These are phyloP conservation scores for Conger conger DNA, from an alignment of 2,113 vertebrate species.

Conservation along the genomic window DNA sequence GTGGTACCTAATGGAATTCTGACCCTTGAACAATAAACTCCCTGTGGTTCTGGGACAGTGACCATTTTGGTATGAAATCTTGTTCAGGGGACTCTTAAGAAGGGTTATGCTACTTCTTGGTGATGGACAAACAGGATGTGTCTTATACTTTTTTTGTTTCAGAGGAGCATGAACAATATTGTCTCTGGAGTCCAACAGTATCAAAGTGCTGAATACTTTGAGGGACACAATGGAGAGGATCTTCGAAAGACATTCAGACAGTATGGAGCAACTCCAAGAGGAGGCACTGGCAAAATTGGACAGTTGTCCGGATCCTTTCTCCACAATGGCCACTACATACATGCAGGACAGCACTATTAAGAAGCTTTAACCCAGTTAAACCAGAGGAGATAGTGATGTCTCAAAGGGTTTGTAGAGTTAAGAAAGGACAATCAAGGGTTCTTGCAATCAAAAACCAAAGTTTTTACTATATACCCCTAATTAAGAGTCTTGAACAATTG, in stretches of 20 bases:
- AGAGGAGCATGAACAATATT: constrained; percentile 24
- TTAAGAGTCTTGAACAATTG: constrained; percentile 31
- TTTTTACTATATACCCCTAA: constrained; percentile 36
- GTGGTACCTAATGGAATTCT: not conserved
- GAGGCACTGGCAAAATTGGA: constrained; percentile 26
- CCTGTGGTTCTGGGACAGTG: not conserved
- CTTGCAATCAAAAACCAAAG: constrained; percentile 24
- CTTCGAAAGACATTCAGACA: constrained; percentile 22
- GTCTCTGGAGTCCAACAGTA: constrained; percentile 31
- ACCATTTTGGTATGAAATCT: constrained; percentile 14
- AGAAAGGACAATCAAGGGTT: constrained; percentile 27
- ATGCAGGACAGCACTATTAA: constrained; percentile 23
- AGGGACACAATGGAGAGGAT: constrained; percentile 24
- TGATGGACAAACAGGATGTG: not conserved
- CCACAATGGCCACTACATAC: constrained; percentile 24
- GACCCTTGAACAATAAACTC: constrained; percentile 2
- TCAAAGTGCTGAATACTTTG: constrained; percentile 27
- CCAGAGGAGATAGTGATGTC: constrained; percentile 30
- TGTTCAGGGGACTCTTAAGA: constrained; percentile 9
- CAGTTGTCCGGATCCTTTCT: constrained; percentile 29
- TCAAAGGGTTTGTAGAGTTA: constrained; percentile 28
- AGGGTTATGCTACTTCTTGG: not conserved
- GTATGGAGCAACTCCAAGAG: constrained; percentile 15
- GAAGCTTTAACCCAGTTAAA: constrained; percentile 30
- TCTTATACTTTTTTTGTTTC: constrained; percentile 4